Base-by-base conservation (phyloP, 1,140 invertebrate genomes). In the Ceratina calcarata region DNA sequence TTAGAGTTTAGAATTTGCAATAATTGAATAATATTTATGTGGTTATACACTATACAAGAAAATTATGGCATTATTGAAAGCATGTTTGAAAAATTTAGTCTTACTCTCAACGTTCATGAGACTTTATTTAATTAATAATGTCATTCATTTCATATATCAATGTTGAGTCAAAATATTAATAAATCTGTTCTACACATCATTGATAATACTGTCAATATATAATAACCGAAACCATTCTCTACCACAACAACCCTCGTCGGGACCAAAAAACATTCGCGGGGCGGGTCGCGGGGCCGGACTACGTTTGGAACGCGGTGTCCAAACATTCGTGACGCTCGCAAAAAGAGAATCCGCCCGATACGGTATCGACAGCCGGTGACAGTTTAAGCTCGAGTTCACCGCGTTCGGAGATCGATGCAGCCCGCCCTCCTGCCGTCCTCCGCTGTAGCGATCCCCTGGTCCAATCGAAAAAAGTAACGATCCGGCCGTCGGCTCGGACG, bases 331-430 rank as follows among this genome's bases (percentile, higher is more conserved):
- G 60, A 58, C 20, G 55, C 67, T 69, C 57, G 65, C 65, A 27
- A 49, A 60, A 60, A 60, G 15, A 51, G 57, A 27, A 77, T 37
- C 57, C 51, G 10, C 45, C 55, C 64, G 55, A 77, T 77, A 68
- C 64, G 32, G 65, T 77, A 77, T 77, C 75, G 75, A 77, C 75
- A 70, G 37, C 27, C 75, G 37, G 64, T 76, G 73, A 76, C 74
- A 60, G 65, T 76, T 58, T 69, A 76, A 69, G 73, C 73, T 58
- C 18, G 64, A 45, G 80, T 77, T 78, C 74, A 73, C 71, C 79
- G 81, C 78, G 72, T 83, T 69, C 65, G 49, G 45, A 61, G 70
- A 82, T 79, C 75, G 71, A 67, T 65, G 68, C 62, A 78, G 67
- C 76, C 61, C 12, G 53, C 51, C 22, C 18, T 45, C 20, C 20